Evolutionary conservation across 2,797 vertebrate genomes (phyloP).

Genomic region (Numenius phaeopus): DNA sequence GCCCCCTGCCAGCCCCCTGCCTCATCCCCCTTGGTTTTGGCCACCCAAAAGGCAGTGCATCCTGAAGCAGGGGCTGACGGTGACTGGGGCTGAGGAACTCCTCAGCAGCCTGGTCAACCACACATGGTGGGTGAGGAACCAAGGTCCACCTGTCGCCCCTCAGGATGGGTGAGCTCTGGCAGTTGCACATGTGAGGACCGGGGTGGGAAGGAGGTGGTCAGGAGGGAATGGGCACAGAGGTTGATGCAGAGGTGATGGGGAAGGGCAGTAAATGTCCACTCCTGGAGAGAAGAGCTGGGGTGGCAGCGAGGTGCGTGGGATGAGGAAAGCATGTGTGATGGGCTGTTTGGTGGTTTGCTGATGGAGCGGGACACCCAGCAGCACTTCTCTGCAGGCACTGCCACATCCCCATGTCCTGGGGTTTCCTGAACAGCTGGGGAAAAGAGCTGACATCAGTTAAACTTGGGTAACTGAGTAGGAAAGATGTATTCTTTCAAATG

Average conservation of each 20-base stretch:
- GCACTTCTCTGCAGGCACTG: neutral
- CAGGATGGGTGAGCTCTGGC: rapidly evolving
- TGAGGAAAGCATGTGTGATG: neutral
- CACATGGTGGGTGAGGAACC: neutral
- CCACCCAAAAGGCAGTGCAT: neutral
- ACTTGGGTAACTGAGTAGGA: neutral
- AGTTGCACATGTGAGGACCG: rapidly evolving
- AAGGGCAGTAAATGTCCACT: neutral
- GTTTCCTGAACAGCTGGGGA: neutral
- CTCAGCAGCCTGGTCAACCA: neutral
- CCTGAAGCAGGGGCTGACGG: rapidly evolving
- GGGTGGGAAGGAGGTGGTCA: neutral
- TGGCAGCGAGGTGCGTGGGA: rapidly evolving
- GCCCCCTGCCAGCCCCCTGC: neutral
- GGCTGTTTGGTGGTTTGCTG: neutral
- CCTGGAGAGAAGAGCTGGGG: neutral
- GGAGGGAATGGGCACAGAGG: rapidly evolving
- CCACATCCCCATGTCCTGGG: neutral
- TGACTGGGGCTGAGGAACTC: neutral
- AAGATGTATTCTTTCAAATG: neutral
- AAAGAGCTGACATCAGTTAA: neutral
- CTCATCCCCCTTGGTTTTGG: neutral
- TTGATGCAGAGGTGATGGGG: rapidly evolving
- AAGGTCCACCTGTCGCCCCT: neutral
- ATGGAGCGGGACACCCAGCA: neutral